Evolutionary conservation across 2,888 invertebrate genomes (phyloP).

Genomic region (Leptura quadrifasciata): DNA sequence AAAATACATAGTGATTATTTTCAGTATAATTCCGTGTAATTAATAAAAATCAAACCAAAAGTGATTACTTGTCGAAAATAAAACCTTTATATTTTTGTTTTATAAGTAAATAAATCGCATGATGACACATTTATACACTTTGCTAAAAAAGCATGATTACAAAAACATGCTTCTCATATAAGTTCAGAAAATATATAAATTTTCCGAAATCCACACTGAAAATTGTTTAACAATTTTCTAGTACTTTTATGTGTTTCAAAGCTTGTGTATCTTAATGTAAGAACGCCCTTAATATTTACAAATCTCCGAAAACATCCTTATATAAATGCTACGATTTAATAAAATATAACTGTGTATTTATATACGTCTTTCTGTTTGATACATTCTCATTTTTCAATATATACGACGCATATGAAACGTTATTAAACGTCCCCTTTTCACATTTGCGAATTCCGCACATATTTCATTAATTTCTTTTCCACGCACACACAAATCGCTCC

Average conservation of each 20-base stretch:
- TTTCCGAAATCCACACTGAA: background rate
- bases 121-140: background rate
- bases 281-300: background rate
- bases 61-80: too few relatives aligned
- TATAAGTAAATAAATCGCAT: too few relatives aligned
- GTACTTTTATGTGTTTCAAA: background rate
- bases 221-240: background rate
- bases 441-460: slow-evolving; percentile 42
- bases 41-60: too few relatives aligned
- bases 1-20: too few relatives aligned
- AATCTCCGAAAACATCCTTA: background rate
- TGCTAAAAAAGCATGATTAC: background rate
- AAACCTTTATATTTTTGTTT: too few relatives aligned
- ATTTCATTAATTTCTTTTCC: slow-evolving; percentile 43
- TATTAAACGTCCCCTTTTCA: slow-evolving; percentile 38
- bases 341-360: slow-evolving; percentile 25
- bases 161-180: background rate
- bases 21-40: too few relatives aligned
- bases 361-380: slow-evolving; percentile 17
- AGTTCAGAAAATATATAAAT: background rate
- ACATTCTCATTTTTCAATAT: slow-evolving; percentile 38
- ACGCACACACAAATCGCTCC: slow-evolving; percentile 19
- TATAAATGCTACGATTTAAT: slow-evolving; percentile 30
- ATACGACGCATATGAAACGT: slow-evolving; percentile 33
- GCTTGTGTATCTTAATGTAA: background rate